These are phyloP conservation scores for Syrphus vitripennis DNA, from an alignment of 2,888 invertebrate species.

Conservation along the genomic window DNA sequence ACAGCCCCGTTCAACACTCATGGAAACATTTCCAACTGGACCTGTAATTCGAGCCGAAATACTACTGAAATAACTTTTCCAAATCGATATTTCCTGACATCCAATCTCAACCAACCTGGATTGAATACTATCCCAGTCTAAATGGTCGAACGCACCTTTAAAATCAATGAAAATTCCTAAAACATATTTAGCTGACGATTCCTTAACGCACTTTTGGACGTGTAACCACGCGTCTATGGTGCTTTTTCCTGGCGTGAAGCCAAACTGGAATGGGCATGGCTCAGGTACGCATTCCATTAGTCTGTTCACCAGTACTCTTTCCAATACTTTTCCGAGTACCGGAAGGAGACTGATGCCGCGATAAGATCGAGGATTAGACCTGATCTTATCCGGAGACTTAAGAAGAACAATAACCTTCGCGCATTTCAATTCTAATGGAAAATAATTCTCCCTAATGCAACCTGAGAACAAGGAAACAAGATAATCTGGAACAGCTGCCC, in stretches of 20 bases:
- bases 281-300: background rate
- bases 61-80: background rate
- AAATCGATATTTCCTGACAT: background rate
- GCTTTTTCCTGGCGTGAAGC: constrained; percentile 4
- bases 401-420: constrained; percentile 44
- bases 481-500: constrained; percentile 36
- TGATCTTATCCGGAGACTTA: constrained; percentile 56
- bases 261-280: constrained; percentile 24
- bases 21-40: background rate
- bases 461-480: background rate
- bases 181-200: constrained; percentile 16
- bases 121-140: constrained; percentile 46
- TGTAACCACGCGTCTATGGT: constrained; percentile 35
- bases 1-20: constrained; percentile 40
- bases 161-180: constrained; percentile 4
- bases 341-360: constrained; percentile 30
- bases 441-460: constrained; percentile 21
- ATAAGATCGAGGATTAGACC: constrained; percentile 64
- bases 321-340: constrained; percentile 65
- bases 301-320: constrained; percentile 41
- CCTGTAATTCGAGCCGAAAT: background rate
- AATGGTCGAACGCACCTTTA: constrained; percentile 59
- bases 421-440: constrained; percentile 32
- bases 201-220: background rate
- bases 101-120: constrained; percentile 25